Conservation (phyloP, 2,797 vertebrate species). For the Rhinatrema bivittatum region DNA sequence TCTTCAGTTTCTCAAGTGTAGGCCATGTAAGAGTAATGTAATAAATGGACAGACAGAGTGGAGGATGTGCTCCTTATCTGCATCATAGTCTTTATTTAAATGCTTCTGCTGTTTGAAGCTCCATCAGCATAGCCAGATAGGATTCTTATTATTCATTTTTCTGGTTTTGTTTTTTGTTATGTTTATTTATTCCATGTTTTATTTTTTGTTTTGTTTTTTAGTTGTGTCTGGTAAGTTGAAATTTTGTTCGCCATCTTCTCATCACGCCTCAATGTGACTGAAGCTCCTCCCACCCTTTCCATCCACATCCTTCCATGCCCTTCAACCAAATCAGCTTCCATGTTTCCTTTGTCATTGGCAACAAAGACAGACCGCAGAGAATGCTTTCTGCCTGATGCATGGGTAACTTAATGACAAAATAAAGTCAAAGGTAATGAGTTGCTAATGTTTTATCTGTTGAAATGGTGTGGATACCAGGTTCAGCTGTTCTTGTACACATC, state of each 20-base stretch:
- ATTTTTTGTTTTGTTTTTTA: constrained; percentile 82
- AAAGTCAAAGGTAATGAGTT: constrained; percentile 63
- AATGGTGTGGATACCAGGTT: constrained; percentile 20
- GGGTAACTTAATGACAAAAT: constrained; percentile 76
- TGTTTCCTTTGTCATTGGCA: constrained; percentile 84
- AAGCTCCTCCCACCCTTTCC: constrained; percentile 85
- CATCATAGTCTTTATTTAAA: too few relatives aligned
- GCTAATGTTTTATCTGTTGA: constrained; percentile 44
- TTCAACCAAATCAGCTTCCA: constrained; percentile 84
- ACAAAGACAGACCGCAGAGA: constrained; percentile 76
- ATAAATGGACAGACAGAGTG: too few relatives aligned
- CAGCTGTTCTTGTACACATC: constrained; percentile 7
- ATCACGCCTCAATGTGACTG: constrained; percentile 84
- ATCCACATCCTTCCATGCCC: constrained; percentile 81
- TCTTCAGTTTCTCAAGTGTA: too few relatives aligned
- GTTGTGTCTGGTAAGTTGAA: constrained; percentile 99
- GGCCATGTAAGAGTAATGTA: too few relatives aligned
- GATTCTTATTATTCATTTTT: constrained; percentile 24
- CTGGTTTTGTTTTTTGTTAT: constrained; percentile 63
- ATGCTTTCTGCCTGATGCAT: constrained; percentile 65
- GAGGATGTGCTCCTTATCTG: too few relatives aligned
- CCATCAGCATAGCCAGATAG: too few relatives aligned
- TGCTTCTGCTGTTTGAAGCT: too few relatives aligned
- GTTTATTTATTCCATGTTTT: constrained; percentile 74
- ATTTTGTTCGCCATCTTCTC: constrained; percentile 94